Evolutionary conservation across 2,113 vertebrate genomes (phyloP), one percentile per base, ranked within the genome.

Genomic region (Melanerpes formicivorus): DNA sequence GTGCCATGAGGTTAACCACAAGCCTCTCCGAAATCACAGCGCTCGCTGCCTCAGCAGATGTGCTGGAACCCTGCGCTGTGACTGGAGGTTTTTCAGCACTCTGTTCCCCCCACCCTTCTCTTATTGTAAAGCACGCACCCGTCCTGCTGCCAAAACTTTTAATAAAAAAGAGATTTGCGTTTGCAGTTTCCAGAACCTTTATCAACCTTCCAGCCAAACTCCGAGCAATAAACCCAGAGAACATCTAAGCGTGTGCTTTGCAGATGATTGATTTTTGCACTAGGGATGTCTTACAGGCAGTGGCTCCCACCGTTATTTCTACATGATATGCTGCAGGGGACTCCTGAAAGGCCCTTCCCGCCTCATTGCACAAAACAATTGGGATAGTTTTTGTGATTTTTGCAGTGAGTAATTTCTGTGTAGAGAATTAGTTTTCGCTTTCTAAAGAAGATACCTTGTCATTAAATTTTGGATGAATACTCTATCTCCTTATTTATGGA

Each of bases 1-100:
- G 55, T 70, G 96, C 95, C 95, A 52, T 71, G 97, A 98, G 97
- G 97, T 96, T 97, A 98, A 98, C 98, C 97, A 95, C 97, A 96
- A 93, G 90, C 84, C 96, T 96, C 91, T 94, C 88, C 85, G 96
- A 97, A 96, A 97, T 92, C 30, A 93, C 95, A 97, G 95, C 60
- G 86, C 95, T 95, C 7, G 77, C 97, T 98, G 97, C 97, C 97
- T 62, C 69, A 30, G 95, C 98, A 98, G 95, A 97, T 97, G 97
- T 97, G 93, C 95, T 97, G 95, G 96, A 97, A 95, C 95, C 60
- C 56, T 74, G 88, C 55, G 75, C 91, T 94, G 93, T 87, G 96
- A 95, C 96, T 97, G 96, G 97, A 96, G 98, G 92, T 95, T 97
- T 97, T 80, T 97, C 88, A 96, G 93, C 86, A 2, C 81, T 91